A percentile compares a stretch with the other conserved stretches of the same genome.
Conservation (phyloP, 2,888 invertebrate genomes). For the Hypomecis punctinalis region DNA sequence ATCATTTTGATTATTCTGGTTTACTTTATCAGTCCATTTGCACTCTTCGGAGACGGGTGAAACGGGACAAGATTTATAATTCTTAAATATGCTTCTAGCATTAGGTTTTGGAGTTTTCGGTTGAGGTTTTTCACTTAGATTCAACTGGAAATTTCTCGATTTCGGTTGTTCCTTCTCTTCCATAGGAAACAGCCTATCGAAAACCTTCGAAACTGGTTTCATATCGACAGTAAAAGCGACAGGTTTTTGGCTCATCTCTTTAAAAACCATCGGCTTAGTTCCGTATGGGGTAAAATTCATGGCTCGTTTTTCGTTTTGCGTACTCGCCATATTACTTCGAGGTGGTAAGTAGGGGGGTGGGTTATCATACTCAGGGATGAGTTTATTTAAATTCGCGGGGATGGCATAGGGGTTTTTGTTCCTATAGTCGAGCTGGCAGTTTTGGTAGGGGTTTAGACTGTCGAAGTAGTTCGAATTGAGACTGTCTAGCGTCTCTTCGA, state of each 20-base stretch:
- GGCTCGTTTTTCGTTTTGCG: conserved; percentile 54
- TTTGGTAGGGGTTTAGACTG: conserved; percentile 73
- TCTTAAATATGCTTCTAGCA: conserved; percentile 85
- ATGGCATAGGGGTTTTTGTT: conserved; percentile 82
- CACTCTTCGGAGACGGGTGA: conserved; percentile 93
- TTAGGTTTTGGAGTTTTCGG: conserved; percentile 68
- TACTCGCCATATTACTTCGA: conserved; percentile 63
- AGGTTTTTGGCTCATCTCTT: conserved; percentile 68
- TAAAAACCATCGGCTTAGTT: conserved; percentile 66
- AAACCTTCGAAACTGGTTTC: conserved; percentile 75
- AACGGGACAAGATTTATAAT: conserved; percentile 91
- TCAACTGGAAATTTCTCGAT: conserved; percentile 74
- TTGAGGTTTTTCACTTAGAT: conserved; percentile 71
- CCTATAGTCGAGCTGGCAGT: conserved; percentile 65
- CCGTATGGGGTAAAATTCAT: conserved; percentile 60
- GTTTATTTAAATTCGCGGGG: conserved; percentile 79
- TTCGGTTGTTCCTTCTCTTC: conserved; percentile 63
- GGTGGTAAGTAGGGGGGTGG: conserved; percentile 76
- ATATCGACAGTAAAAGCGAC: conserved; percentile 73
- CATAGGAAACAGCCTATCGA: conserved; percentile 72
- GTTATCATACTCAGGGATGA: conserved; percentile 69
- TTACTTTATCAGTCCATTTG: conserved; percentile 85
- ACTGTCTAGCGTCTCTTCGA: conserved; percentile 75
- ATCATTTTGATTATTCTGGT: conserved; percentile 58
- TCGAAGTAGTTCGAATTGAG: conserved; percentile 76